Conservation (phyloP, 2,888 invertebrate genomes). For the Acrobasis suavella region DNA sequence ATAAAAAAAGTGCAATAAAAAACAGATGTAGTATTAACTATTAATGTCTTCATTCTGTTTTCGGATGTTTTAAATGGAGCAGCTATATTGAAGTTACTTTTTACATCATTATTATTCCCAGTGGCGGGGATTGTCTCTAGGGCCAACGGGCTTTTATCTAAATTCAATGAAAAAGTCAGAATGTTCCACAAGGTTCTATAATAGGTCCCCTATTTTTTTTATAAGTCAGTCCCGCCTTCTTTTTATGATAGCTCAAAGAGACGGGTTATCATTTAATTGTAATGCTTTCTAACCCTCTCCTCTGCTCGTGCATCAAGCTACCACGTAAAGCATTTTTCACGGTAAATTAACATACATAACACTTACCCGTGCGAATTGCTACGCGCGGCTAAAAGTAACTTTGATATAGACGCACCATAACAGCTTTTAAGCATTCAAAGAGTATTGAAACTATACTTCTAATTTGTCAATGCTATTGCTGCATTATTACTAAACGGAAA, state of each 20-base stretch:
- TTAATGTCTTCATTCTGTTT: slow-evolving; percentile 16
- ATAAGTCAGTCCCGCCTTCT: no score
- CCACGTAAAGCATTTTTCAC: no score
- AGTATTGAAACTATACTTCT: slow-evolving; percentile 70
- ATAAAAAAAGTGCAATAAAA: slow-evolving; percentile 10
- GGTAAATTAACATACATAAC: no score
- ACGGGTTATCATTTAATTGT: no score
- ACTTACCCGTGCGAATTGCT: not conserved
- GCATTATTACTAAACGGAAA: not conserved
- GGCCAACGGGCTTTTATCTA: not conserved
- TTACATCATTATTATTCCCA: not conserved
- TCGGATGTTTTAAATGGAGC: slow-evolving; percentile 1
- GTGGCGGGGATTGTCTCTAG: no score
- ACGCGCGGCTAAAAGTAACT: not conserved
- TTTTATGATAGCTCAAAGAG: no score
- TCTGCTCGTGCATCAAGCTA: no score
- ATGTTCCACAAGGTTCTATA: slow-evolving; percentile 2
- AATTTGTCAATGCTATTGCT: slow-evolving; percentile 62
- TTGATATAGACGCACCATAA: not conserved
- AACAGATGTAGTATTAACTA: slow-evolving; percentile 14
- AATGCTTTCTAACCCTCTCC: no score
- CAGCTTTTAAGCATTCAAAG: slow-evolving; percentile 62
- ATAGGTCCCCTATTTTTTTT: slow-evolving; percentile 20
- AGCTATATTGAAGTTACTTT: not conserved
- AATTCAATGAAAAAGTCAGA: not conserved